Evolutionary conservation across 2,797 vertebrate genomes (phyloP).

Genomic region (Muscicapa striata): DNA sequence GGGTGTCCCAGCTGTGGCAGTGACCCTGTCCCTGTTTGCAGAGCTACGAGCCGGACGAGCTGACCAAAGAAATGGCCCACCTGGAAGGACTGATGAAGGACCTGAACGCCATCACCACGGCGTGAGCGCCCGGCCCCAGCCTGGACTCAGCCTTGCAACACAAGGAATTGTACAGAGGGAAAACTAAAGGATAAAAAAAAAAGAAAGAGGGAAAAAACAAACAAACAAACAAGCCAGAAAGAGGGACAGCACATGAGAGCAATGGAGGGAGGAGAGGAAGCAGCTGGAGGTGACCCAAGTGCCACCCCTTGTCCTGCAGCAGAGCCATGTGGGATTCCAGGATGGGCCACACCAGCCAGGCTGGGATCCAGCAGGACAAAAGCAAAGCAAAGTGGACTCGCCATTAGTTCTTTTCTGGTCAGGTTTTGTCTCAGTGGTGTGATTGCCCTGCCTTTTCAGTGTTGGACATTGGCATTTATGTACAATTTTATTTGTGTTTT

Average conservation of each 20-base stretch:
- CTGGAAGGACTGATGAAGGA: slow-evolving; percentile 99
- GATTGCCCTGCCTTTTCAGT: slow-evolving; percentile 81
- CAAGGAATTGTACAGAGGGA: slow-evolving; percentile 76
- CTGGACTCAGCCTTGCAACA: slow-evolving; percentile 73
- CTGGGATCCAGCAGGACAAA: slow-evolving; percentile 47
- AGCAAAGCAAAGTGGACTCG: slow-evolving; percentile 32
- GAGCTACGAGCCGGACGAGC: slow-evolving; percentile 96
- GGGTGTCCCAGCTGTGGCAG: slow-evolving; percentile 20
- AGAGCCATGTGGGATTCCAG: background rate
- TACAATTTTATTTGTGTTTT: slow-evolving; percentile 87
- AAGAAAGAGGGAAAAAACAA: no score
- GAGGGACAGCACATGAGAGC: slow-evolving; percentile 4
- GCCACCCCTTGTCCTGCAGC: slow-evolving; percentile 25
- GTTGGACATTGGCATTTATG: slow-evolving; percentile 84
- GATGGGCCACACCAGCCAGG: slow-evolving; percentile 47
- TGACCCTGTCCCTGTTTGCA: slow-evolving; percentile 83
- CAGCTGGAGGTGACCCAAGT: background rate
- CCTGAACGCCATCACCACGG: slow-evolving; percentile 98
- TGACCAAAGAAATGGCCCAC: slow-evolving; percentile 99
- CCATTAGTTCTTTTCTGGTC: slow-evolving; percentile 69
- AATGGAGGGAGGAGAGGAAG: background rate
- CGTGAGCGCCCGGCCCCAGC: slow-evolving; percentile 78
- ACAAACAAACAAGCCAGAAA: background rate
- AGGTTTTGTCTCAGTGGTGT: slow-evolving; percentile 86
- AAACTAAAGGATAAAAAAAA: background rate